phyloP scores from a whole-genome alignment of 2,888 invertebrate genomes.

The Amphipyra tragopoginis region DNA sequence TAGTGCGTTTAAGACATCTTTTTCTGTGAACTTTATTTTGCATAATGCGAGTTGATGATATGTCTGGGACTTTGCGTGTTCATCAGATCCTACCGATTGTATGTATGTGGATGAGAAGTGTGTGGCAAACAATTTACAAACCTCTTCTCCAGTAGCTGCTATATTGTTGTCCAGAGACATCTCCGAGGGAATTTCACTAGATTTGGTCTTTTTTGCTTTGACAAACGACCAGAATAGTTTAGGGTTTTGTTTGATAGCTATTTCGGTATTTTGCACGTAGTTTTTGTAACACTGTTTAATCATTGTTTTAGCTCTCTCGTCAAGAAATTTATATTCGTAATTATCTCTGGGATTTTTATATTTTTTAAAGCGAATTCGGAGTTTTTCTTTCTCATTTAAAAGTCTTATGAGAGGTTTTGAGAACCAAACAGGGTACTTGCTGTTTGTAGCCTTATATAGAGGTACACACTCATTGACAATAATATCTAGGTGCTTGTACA shows the following conservation, averaged over 20 bases:
- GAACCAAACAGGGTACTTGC: constrained; percentile 1
- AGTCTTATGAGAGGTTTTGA: background rate
- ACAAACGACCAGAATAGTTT: constrained; percentile 11
- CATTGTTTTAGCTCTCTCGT: background rate
- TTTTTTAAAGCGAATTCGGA: constrained; percentile 6
- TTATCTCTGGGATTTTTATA: constrained; percentile 7
- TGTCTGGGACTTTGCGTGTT: background rate
- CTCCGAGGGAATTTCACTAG: background rate
- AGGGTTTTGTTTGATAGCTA: background rate
- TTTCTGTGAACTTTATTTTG: constrained; percentile 5
- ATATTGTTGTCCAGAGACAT: background rate
- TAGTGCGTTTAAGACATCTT: background rate
- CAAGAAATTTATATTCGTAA: constrained; percentile 3
- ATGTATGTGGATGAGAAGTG: background rate
- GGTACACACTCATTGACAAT: background rate
- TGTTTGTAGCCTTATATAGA: background rate
- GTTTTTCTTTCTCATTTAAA: constrained; percentile 7
- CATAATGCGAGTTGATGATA: background rate
- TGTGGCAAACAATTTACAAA: background rate
- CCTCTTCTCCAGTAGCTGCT: background rate
- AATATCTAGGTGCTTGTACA: background rate
- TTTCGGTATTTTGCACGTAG: background rate
- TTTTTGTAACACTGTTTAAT: background rate
- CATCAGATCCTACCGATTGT: background rate
- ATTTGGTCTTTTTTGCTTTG: background rate